Conservation (phyloP, 1,140 invertebrate genomes). For the Coelopa frigida region DNA sequence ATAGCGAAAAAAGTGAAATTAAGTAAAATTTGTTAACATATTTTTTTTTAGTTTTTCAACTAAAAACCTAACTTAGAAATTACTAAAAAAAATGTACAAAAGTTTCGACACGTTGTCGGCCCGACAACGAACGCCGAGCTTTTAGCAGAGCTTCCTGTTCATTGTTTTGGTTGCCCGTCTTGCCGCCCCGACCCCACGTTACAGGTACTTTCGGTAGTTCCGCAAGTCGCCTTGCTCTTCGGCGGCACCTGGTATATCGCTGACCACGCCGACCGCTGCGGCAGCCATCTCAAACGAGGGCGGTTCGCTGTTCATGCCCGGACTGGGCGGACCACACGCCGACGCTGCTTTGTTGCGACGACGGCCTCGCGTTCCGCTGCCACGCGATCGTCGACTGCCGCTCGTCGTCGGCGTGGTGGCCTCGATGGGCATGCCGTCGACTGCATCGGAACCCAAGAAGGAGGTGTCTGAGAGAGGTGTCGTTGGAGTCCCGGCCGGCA, state of each 20-base stretch:
- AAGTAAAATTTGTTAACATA: not conserved
- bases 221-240: constrained; percentile 36
- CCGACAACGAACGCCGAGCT: no score
- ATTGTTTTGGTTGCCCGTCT: no score
- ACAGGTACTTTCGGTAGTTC: constrained; percentile 45
- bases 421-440: constrained; percentile 21
- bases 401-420: constrained; percentile 21
- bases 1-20: no score
- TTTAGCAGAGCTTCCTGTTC: no score
- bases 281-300: constrained; percentile 43
- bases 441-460: constrained; percentile 23
- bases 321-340: constrained; percentile 31
- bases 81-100: not conserved
- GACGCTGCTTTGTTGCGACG: constrained; percentile 26
- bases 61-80: not conserved
- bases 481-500: constrained; percentile 2
- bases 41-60: not conserved
- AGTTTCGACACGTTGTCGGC: no score
- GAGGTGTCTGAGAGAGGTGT: constrained; percentile 25
- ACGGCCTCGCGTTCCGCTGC: constrained; percentile 31
- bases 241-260: constrained; percentile 6
- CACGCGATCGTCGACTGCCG: constrained; percentile 21
- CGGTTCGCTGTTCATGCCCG: constrained; percentile 32
- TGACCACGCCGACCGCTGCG: constrained; percentile 32
- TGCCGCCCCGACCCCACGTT: no score